A percentile compares a stretch with the other conserved stretches of the same genome.
Evolutionary conservation across 2,888 invertebrate genomes (phyloP).

Genomic region (Allophyes oxyacanthae): DNA sequence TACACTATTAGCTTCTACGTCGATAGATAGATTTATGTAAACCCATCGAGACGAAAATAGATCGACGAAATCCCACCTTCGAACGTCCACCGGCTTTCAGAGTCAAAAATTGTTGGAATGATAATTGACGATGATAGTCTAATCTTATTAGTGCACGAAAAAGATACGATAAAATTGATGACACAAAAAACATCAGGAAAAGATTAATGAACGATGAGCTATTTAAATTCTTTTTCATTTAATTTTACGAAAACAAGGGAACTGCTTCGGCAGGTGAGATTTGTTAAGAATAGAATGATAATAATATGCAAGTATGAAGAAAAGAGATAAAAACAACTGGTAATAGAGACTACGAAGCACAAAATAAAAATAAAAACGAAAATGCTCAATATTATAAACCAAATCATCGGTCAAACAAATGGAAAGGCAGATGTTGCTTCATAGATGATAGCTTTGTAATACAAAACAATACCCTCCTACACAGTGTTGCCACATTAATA

Average conservation of each 20-base stretch:
- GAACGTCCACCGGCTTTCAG: constrained; percentile 53
- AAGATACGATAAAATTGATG: not conserved
- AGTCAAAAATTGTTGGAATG: constrained; percentile 25
- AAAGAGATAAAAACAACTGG: not conserved
- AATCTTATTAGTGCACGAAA: constrained; percentile 22
- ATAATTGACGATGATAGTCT: constrained; percentile 43
- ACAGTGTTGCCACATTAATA: constrained; percentile 40
- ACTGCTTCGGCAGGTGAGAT: no score
- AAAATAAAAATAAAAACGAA: constrained; percentile 9
- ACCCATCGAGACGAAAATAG: constrained; percentile 68
- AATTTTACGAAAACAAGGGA: no score
- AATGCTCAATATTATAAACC: constrained; percentile 11
- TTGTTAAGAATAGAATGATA: no score
- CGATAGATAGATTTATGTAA: constrained; percentile 80
- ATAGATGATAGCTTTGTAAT: constrained; percentile 49
- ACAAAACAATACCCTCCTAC: constrained; percentile 55
- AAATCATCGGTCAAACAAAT: constrained; percentile 42
- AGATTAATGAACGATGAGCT: not conserved
- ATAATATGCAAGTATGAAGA: no score
- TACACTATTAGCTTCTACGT: constrained; percentile 76
- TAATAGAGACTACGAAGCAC: no score
- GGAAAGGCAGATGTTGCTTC: constrained; percentile 49
- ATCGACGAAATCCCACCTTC: constrained; percentile 54
- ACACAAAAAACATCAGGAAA: not conserved
- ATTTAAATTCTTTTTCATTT: no score